Base-by-base conservation (phyloP, 2,113 vertebrate genomes). In the Nothobranchius furzeri region DNA sequence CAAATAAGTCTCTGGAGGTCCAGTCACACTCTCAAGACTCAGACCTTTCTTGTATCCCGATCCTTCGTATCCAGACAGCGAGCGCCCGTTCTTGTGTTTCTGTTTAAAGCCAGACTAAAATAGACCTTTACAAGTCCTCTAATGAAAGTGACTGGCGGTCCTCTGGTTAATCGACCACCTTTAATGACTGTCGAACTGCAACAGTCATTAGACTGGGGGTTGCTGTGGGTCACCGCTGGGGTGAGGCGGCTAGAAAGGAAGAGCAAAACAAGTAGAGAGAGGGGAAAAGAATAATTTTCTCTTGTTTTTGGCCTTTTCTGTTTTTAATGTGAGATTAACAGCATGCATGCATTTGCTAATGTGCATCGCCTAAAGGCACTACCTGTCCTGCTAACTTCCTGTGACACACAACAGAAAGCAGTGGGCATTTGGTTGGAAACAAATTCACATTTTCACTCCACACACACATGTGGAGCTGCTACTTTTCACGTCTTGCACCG, bases 101-200 rank as follows among this genome's bases (percentile, higher is more conserved):
- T 68, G 66, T 79, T 81, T 77, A 76, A 88, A 82, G 46, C 73
- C 75, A 81, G 82, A 80, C 82, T 61, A 75, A 88, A 88, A 87
- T 74, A 88, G 86, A 81, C 74, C 83, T 85, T 82, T 82, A 84
- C 81, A 85, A 87, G 87, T 75, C 20, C 9, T 53, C 81, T 85
- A 88, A 87, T 80, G 90, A 88, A 88, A 89, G 86, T 84, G 78
- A 87, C 76, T 90, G 73, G 14, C 11, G 75, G 75, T 73, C 83
- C 76, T 78, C 67, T 71, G 76, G 85, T 88, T 91, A 91, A 91
- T 90, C 88, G 88, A 88, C 64, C 89, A 86, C 85, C 85, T 90
- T 86, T 90, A 90, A 89, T 86, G 88, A 90, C 81, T 85, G 89
- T 89, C 85, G 85, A 86, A 89, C 88, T 85, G 78, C 52, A 65